Evolutionary conservation across 2,113 vertebrate species (phyloP).

Genomic region (Carollia perspicillata): DNA sequence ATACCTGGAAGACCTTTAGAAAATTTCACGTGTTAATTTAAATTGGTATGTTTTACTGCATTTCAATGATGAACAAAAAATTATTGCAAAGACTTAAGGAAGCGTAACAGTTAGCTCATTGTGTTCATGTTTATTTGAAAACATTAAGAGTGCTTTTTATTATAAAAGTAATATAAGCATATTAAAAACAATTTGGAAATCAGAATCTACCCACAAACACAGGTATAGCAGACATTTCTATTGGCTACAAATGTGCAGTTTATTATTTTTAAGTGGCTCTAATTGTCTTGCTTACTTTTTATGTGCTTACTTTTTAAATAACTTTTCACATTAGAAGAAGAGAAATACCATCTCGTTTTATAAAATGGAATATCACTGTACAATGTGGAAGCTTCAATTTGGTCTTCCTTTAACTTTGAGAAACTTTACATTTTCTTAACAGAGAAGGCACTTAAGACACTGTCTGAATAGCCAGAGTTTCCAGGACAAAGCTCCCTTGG

Average conservation of each 20-base stretch:
- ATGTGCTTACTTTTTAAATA: not conserved
- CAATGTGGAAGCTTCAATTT: not conserved
- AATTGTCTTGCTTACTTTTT: slow-evolving; percentile 1
- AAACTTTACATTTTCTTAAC: not conserved
- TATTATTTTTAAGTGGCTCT: not conserved
- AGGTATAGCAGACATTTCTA: not conserved
- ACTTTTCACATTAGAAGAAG: not conserved
- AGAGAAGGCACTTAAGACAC: not conserved
- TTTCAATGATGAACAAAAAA: not conserved
- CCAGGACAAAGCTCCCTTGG: not conserved
- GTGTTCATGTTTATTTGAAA: slow-evolving; percentile 1
- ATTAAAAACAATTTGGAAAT: slow-evolving; percentile 26
- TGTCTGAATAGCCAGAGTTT: not conserved
- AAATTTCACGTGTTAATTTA: not conserved
- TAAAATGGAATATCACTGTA: not conserved
- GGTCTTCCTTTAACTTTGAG: not conserved
- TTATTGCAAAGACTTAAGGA: not conserved
- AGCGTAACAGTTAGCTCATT: not conserved
- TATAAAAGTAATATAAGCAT: not conserved
- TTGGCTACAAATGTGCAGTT: not conserved
- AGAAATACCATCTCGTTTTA: not conserved
- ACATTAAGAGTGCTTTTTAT: not conserved
- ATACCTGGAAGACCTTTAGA: not conserved
- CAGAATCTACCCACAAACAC: not conserved
- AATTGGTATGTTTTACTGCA: not conserved